Base-by-base conservation (phyloP, 2,113 vertebrate genomes). In the Speoplatyrhinus poulsoni region DNA sequence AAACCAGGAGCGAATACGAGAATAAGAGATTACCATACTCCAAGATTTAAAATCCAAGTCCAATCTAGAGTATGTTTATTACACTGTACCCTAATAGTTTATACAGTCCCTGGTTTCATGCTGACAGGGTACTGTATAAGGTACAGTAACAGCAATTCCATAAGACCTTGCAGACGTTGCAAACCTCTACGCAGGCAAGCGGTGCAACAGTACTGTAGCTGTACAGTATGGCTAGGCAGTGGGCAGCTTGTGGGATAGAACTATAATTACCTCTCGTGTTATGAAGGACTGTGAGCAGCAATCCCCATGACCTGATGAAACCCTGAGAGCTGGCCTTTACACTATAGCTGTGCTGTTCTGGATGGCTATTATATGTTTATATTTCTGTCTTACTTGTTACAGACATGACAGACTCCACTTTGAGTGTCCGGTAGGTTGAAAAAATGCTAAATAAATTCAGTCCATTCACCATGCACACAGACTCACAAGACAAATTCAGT, bases 251-350 rank as follows among this genome's bases (percentile, higher is more conserved):
- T 75, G 72, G 76, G 77, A 46, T 70, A 56, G 64, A 12, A 69
- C 81, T 87, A 53, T 89, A 87, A 91, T 90, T 89, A 85, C 69
- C 16, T 60, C 69, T 63, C 46, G 55, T 74, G 83, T 72, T 62
- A 62, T 67, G 53, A 59, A 12, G 70, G 74, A 75, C 60, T 76
- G 52, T 54, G 59, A 77, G 46, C 61, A 2, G 15, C 62, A 67
- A 78, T 84, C 61, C 12, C n/a, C 16, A 16, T 83, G 84, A 85
- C 87, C 87, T 64, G 67, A 84, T 1, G 53, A 81, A 82, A 87
- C 86, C 84, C 67, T 70, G 59, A 58, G 33, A 75, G 50, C 62
- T 62, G 74, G 41, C 7, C 75, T 58, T 60, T 13, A 64, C 41
- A 26, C 32, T 65, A 60, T 53, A 33, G 13, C 12, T 19, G 19